Conservation (phyloP, 1,140 invertebrate species). For the Ceratosolen solmsi region DNA sequence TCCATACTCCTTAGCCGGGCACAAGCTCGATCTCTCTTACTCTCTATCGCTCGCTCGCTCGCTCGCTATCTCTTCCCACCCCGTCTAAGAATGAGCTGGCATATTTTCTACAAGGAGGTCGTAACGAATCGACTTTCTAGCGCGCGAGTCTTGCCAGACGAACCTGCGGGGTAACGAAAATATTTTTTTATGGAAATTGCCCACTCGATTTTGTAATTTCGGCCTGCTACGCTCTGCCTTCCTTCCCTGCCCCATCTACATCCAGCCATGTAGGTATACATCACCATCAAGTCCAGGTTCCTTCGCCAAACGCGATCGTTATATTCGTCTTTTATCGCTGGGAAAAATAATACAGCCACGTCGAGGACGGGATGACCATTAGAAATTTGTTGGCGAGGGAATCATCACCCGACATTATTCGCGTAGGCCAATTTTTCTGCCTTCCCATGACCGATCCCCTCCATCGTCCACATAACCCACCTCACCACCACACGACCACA, state of each 20-base stretch:
- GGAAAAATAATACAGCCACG: conserved; percentile 33
- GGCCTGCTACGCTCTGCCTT: background rate
- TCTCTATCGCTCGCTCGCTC: conserved; percentile 42
- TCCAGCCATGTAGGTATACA: background rate
- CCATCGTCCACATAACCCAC: no score
- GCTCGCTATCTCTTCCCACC: conserved; percentile 42
- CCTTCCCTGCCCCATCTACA: no score
- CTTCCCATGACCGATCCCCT: no score
- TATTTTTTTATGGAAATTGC: conserved; percentile 53
- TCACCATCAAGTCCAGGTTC: no score
- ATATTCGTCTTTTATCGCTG: conserved; percentile 23
- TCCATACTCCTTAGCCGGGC: background rate
- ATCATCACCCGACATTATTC: no score
- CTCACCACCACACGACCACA: no score
- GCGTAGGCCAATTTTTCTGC: no score
- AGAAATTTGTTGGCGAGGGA: no score
- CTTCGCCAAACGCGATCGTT: background rate
- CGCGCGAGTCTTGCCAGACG: conserved; percentile 42
- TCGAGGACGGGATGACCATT: background rate
- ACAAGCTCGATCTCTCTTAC: conserved; percentile 19
- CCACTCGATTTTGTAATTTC: conserved; percentile 50
- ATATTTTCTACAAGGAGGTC: conserved; percentile 70
- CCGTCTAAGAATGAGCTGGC: conserved; percentile 66
- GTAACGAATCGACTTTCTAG: conserved; percentile 70
- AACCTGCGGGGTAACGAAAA: conserved; percentile 43